phyloP scores from a whole-genome alignment of 2,888 invertebrate genomes.

The Aspidiotus destructor region DNA sequence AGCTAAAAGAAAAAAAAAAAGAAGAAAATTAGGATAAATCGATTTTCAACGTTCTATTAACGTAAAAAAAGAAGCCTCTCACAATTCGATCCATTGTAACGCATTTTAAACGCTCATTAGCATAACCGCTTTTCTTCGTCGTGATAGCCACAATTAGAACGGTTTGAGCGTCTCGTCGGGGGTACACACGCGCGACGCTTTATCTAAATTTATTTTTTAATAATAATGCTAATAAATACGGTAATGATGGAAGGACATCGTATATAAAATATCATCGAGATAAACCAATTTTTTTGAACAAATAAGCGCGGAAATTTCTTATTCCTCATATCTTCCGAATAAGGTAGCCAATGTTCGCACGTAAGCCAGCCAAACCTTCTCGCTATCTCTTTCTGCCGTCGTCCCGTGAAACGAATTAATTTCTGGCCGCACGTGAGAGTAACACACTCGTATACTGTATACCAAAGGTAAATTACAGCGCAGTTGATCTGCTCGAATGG shows the following conservation, averaged over 20 bases:
- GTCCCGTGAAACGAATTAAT: not conserved
- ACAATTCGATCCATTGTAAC: not conserved
- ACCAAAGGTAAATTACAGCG: not conserved
- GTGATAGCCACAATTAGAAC: too few species aligned
- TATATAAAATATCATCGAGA: too few species aligned
- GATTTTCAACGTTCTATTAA: conserved; percentile 3
- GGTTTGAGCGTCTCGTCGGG: too few species aligned
- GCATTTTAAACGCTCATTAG: conserved; percentile 2
- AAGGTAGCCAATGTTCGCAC: not conserved
- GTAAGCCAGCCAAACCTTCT: not conserved
- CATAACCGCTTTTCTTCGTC: not conserved
- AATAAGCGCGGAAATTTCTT: too few species aligned
- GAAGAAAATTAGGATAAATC: not conserved
- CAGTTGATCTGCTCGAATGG: conserved; percentile 4
- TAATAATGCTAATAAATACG: too few species aligned
- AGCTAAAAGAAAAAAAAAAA: not conserved
- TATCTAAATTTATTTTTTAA: too few species aligned
- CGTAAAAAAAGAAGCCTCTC: not conserved
- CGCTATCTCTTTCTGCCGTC: too few species aligned
- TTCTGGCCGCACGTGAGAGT: conserved; percentile 4
- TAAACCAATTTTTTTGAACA: too few species aligned
- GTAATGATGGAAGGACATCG: too few species aligned
- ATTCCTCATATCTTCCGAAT: too few species aligned
- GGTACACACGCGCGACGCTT: too few species aligned
- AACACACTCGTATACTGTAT: not conserved